Evolutionary conservation across 1,140 invertebrate genomes (phyloP).

Genomic region (Zaprionus nigranus): DNA sequence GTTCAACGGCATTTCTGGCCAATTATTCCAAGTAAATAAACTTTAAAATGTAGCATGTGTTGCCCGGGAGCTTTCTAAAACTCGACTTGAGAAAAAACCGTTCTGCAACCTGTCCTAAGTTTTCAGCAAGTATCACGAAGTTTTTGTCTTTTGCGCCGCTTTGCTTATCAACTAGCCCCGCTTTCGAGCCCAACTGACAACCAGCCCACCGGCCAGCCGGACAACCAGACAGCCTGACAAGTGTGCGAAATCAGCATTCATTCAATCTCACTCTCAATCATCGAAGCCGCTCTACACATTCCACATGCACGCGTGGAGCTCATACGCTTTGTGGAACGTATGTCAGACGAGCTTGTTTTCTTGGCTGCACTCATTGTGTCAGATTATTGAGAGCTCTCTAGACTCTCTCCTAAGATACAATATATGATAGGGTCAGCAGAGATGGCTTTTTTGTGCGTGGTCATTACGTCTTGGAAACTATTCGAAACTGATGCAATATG

Average conservation of each 20-base stretch:
- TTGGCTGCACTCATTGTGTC: not conserved
- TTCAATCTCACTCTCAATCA: constrained; percentile 9
- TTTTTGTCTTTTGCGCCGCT: constrained; percentile 4
- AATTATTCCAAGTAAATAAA: constrained; percentile 73
- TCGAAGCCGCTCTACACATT: constrained; percentile 12
- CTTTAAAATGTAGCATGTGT: constrained; percentile 24
- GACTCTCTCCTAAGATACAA: not conserved
- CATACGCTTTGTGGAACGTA: constrained; percentile 18
- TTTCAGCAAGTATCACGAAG: constrained; percentile 30
- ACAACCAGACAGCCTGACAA: constrained; percentile 8
- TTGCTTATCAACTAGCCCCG: constrained; percentile 30
- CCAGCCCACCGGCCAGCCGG: not conserved
- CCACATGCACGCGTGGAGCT: constrained; percentile 22
- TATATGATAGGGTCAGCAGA: constrained; percentile 4
- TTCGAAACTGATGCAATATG: constrained; percentile 47
- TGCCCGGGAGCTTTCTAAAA: constrained; percentile 35
- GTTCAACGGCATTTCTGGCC: constrained; percentile 77
- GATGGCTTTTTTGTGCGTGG: not conserved
- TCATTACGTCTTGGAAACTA: not conserved
- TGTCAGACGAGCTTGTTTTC: not conserved
- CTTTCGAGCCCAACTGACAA: constrained; percentile 9
- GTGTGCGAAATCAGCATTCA: constrained; percentile 39
- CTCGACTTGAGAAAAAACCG: constrained; percentile 14
- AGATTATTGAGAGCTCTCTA: constrained; percentile 1
- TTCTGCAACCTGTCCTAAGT: constrained; percentile 30